Evolutionary conservation across 2,888 invertebrate species (phyloP).

Genomic region (Syrphus vitripennis): DNA sequence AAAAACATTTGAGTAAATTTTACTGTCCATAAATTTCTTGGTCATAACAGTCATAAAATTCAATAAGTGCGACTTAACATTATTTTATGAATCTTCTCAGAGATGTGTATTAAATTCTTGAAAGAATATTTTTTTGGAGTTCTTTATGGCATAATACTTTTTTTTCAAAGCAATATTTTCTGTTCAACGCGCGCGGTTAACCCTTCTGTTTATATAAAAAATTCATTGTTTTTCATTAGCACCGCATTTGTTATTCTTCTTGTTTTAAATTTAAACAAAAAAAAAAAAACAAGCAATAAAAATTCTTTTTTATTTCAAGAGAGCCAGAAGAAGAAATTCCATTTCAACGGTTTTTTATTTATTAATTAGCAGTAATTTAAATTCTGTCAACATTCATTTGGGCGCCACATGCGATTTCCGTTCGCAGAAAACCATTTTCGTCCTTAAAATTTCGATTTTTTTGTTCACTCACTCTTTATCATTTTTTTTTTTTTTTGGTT

Average conservation of each 20-base stretch:
- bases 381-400: conserved; percentile 68
- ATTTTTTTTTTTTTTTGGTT: not conserved
- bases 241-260: not conserved
- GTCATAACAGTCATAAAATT: conserved; percentile 9
- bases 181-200: conserved; percentile 46
- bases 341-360: conserved; percentile 40
- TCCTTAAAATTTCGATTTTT: conserved; percentile 23
- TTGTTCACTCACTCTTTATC: not conserved
- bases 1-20: not conserved
- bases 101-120: conserved; percentile 14
- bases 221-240: conserved; percentile 52
- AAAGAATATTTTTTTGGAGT: not conserved
- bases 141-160: too few relatives aligned
- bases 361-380: conserved; percentile 67
- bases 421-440: conserved; percentile 20
- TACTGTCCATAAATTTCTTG: conserved; percentile 3
- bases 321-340: conserved; percentile 37
- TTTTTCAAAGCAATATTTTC: conserved; percentile 25
- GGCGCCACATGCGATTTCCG: conserved; percentile 68
- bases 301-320: not conserved
- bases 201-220: conserved; percentile 36
- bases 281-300: too few relatives aligned
- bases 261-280: not conserved
- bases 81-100: not conserved
- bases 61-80: conserved; percentile 1